A percentile compares a stretch with the other conserved stretches of the same genome.
phyloP scores from a whole-genome alignment of 35 echinoderm and acorn worm genomes.

The Apostichopus californicus region DNA sequence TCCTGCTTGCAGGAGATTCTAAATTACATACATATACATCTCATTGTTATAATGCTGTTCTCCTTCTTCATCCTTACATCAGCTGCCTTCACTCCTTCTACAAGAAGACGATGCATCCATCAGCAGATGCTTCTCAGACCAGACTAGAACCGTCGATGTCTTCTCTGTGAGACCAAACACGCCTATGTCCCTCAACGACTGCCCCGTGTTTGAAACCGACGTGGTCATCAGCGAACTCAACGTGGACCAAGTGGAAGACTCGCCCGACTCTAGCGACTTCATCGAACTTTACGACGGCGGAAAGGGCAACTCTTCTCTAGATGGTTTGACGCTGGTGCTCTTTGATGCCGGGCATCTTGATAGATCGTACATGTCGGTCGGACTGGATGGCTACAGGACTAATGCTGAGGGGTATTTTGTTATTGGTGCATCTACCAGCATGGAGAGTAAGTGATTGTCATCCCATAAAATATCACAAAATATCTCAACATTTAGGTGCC shows the following conservation, averaged over 20 bases:
- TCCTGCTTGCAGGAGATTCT: no score
- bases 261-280: slow-evolving; percentile 54
- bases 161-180: slow-evolving; percentile 53
- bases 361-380: slow-evolving; percentile 68
- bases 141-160: slow-evolving; percentile 8
- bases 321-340: slow-evolving; percentile 69
- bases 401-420: slow-evolving; percentile 66
- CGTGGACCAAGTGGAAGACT: slow-evolving; percentile 45
- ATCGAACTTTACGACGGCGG: slow-evolving; percentile 89
- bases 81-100: slow-evolving; percentile 68
- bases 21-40: no score
- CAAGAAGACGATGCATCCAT: slow-evolving; percentile 60
- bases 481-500: no score
- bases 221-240: slow-evolving; percentile 93
- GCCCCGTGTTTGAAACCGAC: slow-evolving; percentile 75
- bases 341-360: slow-evolving; percentile 68
- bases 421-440: slow-evolving; percentile 9
- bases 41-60: background rate
- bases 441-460: background rate
- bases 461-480: no score
- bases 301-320: slow-evolving; percentile 58
- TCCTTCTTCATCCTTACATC: background rate
- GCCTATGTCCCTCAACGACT: slow-evolving; percentile 74
- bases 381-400: slow-evolving; percentile 82
- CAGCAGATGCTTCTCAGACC: slow-evolving; percentile 69